phyloP scores from a whole-genome alignment of 2,113 vertebrate genomes.

The Oreochromis niloticus region DNA sequence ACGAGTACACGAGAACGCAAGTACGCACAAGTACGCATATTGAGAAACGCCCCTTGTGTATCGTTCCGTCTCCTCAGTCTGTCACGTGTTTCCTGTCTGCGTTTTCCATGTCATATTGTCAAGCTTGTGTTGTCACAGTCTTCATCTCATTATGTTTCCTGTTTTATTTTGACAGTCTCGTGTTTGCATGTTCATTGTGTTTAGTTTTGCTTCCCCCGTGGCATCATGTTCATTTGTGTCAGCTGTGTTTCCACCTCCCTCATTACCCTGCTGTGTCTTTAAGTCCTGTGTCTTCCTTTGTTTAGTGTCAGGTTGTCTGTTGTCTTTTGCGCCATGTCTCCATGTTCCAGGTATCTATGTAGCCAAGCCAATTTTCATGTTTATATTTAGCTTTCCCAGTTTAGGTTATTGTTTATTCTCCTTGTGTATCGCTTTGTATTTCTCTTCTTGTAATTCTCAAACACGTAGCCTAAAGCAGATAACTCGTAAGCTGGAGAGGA shows the following conservation, averaged over 20 bases:
- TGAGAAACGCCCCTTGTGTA: no score
- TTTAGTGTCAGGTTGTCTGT: background rate
- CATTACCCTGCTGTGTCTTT: background rate
- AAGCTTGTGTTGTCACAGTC: background rate
- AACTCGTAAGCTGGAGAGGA: no score
- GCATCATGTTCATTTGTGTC: rapidly evolving
- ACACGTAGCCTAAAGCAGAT: no score
- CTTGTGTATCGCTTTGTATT: no score
- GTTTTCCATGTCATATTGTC: background rate
- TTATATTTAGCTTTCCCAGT: background rate
- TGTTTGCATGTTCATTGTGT: background rate
- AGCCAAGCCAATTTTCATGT: rapidly evolving
- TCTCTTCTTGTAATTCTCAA: no score
- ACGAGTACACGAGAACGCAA: no score
- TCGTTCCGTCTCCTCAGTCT: background rate
- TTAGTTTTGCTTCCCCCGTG: background rate
- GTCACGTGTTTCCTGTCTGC: background rate
- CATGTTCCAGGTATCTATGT: background rate
- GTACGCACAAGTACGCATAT: no score
- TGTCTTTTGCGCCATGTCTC: background rate
- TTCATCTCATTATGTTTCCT: background rate
- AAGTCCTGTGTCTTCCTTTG: background rate
- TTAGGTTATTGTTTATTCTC: no score
- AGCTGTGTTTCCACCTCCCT: background rate
- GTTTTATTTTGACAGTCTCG: background rate